Base-by-base conservation (phyloP, 2,888 invertebrate species). In the Epirrhoe tristata region DNA sequence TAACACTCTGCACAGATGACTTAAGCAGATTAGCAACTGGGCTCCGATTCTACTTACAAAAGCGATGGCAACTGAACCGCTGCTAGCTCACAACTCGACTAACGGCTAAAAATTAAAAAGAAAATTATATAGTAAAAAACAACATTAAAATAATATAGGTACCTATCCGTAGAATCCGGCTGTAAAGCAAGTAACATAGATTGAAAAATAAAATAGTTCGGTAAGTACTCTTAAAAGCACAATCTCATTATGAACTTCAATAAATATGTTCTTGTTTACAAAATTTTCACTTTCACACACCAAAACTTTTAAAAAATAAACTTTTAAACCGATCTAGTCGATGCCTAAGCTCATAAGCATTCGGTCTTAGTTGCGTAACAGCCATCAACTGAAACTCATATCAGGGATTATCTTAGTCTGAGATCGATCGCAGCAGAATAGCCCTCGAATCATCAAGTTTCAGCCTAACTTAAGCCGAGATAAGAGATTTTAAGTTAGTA, bases 311-410 rank as follows among this genome's bases (percentile, higher is more conserved):
- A n/a, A n/a, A 17, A 12, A 12, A 1, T 17, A 55, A 55, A 39
- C 39, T 54, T 54, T 17, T 39, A 55, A 39, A 39, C 55, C 17
- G 8, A 39, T 43, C 31, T 55, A 58, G 46, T 34, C 53, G 34
- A 24, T 31, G 31, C 32, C 50, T 58, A 58, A 50, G 14, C 58
- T 12, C 39, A 58, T 36, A 24, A 52, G 17, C 43, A 43, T 53
- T 59, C 6, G 6, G 53, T 46, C 53, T 54, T 32, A 54, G 46
- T 55, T 62, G 48, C 32, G 48, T 55, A 55, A 62, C 55, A 62
- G 82, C 81, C 80, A 79, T 80, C 79, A 75, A 78, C 81, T 80
- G 67, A 79, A 83, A 84, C 84, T 88, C 83, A 86, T 85, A 87
- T 81, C 79, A 77, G 76, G 82, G 87, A 87, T 88, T 87, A 87